phyloP scores from a whole-genome alignment of 1,140 invertebrate species.

The Ceratina japonica region DNA sequence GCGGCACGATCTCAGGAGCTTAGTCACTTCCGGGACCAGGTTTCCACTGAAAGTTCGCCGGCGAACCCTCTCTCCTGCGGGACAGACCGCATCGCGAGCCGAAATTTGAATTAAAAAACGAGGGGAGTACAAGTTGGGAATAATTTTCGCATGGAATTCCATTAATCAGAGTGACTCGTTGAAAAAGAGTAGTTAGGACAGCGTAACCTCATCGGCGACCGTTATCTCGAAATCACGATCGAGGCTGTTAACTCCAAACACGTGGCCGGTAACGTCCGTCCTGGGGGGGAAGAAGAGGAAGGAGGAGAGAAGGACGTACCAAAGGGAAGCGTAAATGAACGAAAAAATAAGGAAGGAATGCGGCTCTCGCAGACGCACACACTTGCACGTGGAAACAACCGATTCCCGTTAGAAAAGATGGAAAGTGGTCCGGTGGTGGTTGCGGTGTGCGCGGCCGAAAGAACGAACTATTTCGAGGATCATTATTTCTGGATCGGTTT shows the following conservation, averaged over 20 bases:
- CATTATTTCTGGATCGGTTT: constrained; percentile 66
- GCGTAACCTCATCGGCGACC: constrained; percentile 16
- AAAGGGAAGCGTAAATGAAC: too few relatives aligned
- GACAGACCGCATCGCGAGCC: constrained; percentile 13
- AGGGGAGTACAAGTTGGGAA: constrained; percentile 12
- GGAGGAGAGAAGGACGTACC: too few relatives aligned
- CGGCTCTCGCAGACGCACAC: too few relatives aligned
- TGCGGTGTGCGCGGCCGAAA: constrained; percentile 27
- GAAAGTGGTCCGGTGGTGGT: constrained; percentile 33
- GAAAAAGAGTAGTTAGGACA: constrained; percentile 27
- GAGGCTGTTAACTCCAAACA: constrained; percentile 43
- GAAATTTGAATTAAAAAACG: constrained; percentile 16
- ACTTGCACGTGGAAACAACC: constrained; percentile 32
- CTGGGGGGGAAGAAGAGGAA: background rate
- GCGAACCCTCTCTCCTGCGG: too few relatives aligned
- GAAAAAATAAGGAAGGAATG: background rate
- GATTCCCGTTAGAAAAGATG: constrained; percentile 51
- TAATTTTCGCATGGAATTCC: constrained; percentile 43
- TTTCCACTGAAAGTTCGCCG: background rate
- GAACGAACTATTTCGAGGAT: constrained; percentile 59
- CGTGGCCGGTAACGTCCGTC: constrained; percentile 13
- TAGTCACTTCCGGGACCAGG: background rate
- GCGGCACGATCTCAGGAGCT: too few relatives aligned
- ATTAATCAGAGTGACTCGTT: constrained; percentile 49
- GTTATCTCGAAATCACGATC: constrained; percentile 44